Base-by-base conservation (phyloP, 2,113 vertebrate genomes). In the Rhinichthys klamathensis region DNA sequence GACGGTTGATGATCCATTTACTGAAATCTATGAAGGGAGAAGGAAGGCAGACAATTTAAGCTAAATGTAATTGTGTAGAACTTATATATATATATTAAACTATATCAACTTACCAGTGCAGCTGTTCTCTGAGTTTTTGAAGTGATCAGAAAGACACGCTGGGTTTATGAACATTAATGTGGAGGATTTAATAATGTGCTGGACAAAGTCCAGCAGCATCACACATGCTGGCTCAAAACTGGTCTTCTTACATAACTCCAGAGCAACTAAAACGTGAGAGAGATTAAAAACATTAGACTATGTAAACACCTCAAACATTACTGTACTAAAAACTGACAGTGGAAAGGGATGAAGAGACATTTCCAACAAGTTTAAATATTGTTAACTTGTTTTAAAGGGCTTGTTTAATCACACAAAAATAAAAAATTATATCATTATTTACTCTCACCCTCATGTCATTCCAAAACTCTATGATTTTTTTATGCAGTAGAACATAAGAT, bases 151-250 rank as follows among this genome's bases (percentile, higher is more conserved):
- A 86, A 93, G 96, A 89, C 93, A 95, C 80, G 95, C 92, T 61
- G 95, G 94, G 84, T 96, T 98, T 79, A 98, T 94, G 90, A 99
- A 99, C 96, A 99, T 98, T 87, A 98, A 94, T 0, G 97, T 97
- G 2, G 96, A 99, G 46, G 98, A 99, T 91, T 97, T 98, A 93
- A 99, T 96, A 4, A 99, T 99, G 84, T 99, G 96, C 84, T 97
- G 97, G 88, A 99, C 96, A 88, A 99, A 99, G 91, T 99, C 97
- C 89, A 99, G 94, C 84, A 99, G 92, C 98, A 99, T 99, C 80
- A 99, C 96, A 91, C 97, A 99, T 83, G 97, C 96, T 32, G 97
- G 97, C 87, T 98, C 96, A 10, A 96, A 96, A 84, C 95, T 96
- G 61, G 94, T 97, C 92, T 97, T 99, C 93, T 98, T 99, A 75